Percentiles rank a stretch among this genome's conserved stretches.
Evolutionary conservation across 2,888 invertebrate species (phyloP).

Genomic region (Ephialtes manifestator): DNA sequence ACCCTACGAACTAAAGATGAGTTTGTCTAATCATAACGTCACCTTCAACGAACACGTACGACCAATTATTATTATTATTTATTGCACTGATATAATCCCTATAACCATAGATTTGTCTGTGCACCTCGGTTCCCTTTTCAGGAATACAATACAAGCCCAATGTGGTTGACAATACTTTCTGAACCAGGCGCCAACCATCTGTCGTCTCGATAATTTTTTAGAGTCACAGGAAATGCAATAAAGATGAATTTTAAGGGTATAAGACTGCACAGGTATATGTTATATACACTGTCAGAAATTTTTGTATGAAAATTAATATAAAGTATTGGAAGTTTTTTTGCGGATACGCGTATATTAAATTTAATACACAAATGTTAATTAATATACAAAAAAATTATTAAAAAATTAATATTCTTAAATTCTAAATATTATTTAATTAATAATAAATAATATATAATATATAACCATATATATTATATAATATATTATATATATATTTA

Average conservation of each 20-base stretch:
- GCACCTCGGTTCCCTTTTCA: slow-evolving; percentile 14
- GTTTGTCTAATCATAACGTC: slow-evolving; percentile 55
- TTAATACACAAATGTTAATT: too few species aligned
- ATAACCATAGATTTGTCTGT: slow-evolving; percentile 77
- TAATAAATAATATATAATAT: too few species aligned
- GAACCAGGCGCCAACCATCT: slow-evolving; percentile 60
- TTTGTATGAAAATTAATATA: too few species aligned
- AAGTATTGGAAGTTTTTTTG: too few species aligned
- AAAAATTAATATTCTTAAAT: too few species aligned
- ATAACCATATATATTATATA: too few species aligned
- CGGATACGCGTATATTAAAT: too few species aligned
- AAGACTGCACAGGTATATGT: background rate
- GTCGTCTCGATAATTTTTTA: slow-evolving; percentile 27
- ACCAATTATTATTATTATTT: slow-evolving; percentile 85
- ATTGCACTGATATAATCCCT: slow-evolving; percentile 78
- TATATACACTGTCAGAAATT: too few species aligned
- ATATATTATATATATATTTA: too few species aligned
- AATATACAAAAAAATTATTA: too few species aligned
- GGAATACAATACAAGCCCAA: slow-evolving; percentile 23
- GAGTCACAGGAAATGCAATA: background rate
- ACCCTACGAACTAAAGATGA: background rate
- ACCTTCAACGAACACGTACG: slow-evolving; percentile 85
- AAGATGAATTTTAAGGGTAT: background rate
- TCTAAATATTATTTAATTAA: too few species aligned
- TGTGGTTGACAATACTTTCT: slow-evolving; percentile 30